phyloP scores from a whole-genome alignment of 2,797 vertebrate species.

The Lutjanus argentimaculatus region DNA sequence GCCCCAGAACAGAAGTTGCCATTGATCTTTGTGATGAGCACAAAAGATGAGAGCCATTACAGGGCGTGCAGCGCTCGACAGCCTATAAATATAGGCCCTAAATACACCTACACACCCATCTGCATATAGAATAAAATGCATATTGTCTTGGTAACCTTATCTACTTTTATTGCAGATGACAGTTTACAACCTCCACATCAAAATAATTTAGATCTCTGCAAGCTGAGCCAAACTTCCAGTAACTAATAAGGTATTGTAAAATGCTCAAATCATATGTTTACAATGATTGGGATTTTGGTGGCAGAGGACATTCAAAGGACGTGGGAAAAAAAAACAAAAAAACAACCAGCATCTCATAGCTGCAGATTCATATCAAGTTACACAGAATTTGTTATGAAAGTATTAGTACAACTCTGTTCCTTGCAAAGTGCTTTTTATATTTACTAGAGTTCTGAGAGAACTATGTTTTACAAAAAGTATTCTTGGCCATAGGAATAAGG shows the following conservation, averaged over 20 bases:
- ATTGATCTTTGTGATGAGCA: conserved; percentile 63
- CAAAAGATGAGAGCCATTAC: conserved; percentile 48
- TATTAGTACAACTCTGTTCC: background rate
- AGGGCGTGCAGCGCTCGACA: conserved; percentile 1
- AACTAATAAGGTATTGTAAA: background rate
- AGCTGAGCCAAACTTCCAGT: background rate
- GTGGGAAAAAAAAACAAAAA: too few relatives aligned
- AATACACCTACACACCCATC: conserved; percentile 42
- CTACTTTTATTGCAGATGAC: conserved; percentile 20
- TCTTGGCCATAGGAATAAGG: too few relatives aligned
- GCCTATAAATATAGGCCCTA: conserved; percentile 33
- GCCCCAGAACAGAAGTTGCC: conserved; percentile 45
- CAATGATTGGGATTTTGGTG: background rate
- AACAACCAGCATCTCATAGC: background rate
- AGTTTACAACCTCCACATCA: conserved; percentile 18
- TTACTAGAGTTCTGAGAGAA: too few relatives aligned
- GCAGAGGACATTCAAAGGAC: background rate
- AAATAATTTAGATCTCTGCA: background rate
- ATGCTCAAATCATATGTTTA: background rate
- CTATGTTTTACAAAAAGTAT: too few relatives aligned
- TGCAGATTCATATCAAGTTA: background rate
- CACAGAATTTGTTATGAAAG: background rate
- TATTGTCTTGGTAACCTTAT: conserved; percentile 31
- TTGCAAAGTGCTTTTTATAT: too few relatives aligned
- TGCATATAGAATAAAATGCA: conserved; percentile 31